phyloP scores from a whole-genome alignment of 2,888 invertebrate genomes.

The Clunio marinus region DNA sequence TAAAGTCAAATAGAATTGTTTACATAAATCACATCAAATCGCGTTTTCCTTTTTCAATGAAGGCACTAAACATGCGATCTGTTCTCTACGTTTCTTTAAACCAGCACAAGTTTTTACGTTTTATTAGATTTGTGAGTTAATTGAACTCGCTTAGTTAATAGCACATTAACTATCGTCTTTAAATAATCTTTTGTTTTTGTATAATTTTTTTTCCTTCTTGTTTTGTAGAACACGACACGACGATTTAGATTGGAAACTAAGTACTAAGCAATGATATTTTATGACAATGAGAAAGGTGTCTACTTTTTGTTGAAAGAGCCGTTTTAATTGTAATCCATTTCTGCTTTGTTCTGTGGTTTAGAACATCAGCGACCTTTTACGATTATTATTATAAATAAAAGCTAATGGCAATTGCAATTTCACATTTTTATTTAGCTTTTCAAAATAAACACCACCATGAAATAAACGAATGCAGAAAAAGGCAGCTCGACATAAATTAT shows the following conservation, averaged over 20 bases:
- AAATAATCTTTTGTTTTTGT: constrained; percentile 20
- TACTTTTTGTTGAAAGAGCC: not conserved
- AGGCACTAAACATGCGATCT: not conserved
- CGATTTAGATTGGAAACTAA: no score
- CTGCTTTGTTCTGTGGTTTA: not conserved
- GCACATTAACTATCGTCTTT: constrained; percentile 10
- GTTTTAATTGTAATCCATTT: constrained; percentile 24
- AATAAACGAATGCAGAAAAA: not conserved
- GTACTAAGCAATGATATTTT: not conserved
- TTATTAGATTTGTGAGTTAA: constrained; percentile 16
- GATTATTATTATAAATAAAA: constrained; percentile 21
- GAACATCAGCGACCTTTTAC: constrained; percentile 17
- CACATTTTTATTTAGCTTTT: constrained; percentile 11
- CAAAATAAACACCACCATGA: not conserved
- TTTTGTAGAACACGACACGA: not conserved
- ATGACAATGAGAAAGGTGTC: constrained; percentile 23
- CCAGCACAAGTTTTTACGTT: constrained; percentile 17
- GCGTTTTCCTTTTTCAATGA: constrained; percentile 7
- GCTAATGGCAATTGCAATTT: constrained; percentile 23
- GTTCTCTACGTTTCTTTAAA: not conserved
- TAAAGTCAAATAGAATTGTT: constrained; percentile 31
- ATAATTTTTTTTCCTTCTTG: not conserved
- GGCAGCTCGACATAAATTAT: constrained; percentile 15
- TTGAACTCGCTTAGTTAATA: constrained; percentile 14
- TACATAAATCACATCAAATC: constrained; percentile 28